A percentile compares a stretch with the other conserved stretches of the same genome.
phyloP scores from a whole-genome alignment of 1,140 invertebrate genomes.

The Drosophila watanabei region DNA sequence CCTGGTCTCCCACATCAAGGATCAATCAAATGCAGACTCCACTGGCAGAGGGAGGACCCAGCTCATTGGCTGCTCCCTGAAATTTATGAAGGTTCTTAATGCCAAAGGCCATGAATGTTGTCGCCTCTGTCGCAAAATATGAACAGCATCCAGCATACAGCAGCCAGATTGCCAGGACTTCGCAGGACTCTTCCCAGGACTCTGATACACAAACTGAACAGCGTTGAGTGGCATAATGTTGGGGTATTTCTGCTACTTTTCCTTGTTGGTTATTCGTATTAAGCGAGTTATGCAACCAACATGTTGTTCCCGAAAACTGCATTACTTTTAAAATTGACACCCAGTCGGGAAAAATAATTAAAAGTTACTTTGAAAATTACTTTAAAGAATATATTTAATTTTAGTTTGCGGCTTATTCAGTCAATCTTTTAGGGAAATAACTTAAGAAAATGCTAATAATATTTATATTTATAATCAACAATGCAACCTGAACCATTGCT shows the following conservation, averaged over 20 bases:
- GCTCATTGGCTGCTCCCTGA: slow-evolving; percentile 64
- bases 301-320: slow-evolving; percentile 37
- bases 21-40: slow-evolving; percentile 79
- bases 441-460: too few species aligned
- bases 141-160: slow-evolving; percentile 51
- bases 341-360: not conserved
- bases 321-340: slow-evolving; percentile 1
- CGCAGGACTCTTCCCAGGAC: not conserved
- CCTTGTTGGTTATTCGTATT: slow-evolving; percentile 34
- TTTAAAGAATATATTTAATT: too few species aligned
- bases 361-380: too few species aligned
- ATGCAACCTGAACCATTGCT: too few species aligned
- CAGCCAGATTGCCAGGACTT: slow-evolving; percentile 5
- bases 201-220: slow-evolving; percentile 13
- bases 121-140: slow-evolving; percentile 63
- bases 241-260: slow-evolving; percentile 40
- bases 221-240: slow-evolving; percentile 59
- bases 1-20: slow-evolving; percentile 54
- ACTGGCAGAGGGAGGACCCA: slow-evolving; percentile 20
- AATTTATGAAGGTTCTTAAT: slow-evolving; percentile 82
- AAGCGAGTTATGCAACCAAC: slow-evolving; percentile 42
- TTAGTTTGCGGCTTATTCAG: too few species aligned
- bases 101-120: slow-evolving; percentile 80
- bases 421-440: too few species aligned
- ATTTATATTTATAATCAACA: too few species aligned